Evolutionary conservation across 92 coral and sea anemone genomes (phyloP).

Genomic region (Porites rus): DNA sequence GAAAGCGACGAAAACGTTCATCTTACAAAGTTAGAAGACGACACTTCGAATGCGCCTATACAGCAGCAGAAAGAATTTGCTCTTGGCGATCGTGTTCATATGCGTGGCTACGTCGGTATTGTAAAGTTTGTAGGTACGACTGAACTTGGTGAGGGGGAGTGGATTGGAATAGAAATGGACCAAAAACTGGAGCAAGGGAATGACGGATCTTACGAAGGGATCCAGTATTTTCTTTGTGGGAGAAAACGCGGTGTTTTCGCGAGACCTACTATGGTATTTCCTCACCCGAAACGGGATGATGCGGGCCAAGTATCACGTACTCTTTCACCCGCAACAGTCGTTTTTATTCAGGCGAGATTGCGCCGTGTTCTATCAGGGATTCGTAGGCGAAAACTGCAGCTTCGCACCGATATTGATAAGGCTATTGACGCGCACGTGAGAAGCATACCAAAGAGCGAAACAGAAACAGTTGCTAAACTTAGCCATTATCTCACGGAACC

Average conservation of each 20-base stretch:
- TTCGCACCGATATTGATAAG: slow-evolving; percentile 72
- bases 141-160: slow-evolving; percentile 77
- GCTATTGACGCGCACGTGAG: slow-evolving; percentile 71
- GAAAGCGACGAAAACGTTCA: background rate
- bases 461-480: slow-evolving; percentile 59
- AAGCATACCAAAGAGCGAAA: slow-evolving; percentile 69
- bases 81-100: slow-evolving; percentile 78
- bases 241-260: slow-evolving; percentile 82
- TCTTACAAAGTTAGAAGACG: background rate
- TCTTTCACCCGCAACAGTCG: slow-evolving; percentile 64
- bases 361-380: slow-evolving; percentile 63
- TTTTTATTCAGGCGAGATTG: slow-evolving; percentile 64
- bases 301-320: slow-evolving; percentile 2
- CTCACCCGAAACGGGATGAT: slow-evolving; percentile 20
- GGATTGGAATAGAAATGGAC: slow-evolving; percentile 82
- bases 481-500: slow-evolving; percentile 82
- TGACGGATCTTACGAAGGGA: slow-evolving; percentile 66
- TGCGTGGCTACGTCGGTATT: slow-evolving; percentile 80
- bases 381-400: slow-evolving; percentile 68
- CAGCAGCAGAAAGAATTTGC: slow-evolving; percentile 34
- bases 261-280: slow-evolving; percentile 63
- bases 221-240: slow-evolving; percentile 70
- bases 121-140: slow-evolving; percentile 76
- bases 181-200: slow-evolving; percentile 75
- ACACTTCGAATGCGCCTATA: background rate